phyloP scores from a whole-genome alignment of 2,113 vertebrate genomes.

The Forbesichthys agassizii region DNA sequence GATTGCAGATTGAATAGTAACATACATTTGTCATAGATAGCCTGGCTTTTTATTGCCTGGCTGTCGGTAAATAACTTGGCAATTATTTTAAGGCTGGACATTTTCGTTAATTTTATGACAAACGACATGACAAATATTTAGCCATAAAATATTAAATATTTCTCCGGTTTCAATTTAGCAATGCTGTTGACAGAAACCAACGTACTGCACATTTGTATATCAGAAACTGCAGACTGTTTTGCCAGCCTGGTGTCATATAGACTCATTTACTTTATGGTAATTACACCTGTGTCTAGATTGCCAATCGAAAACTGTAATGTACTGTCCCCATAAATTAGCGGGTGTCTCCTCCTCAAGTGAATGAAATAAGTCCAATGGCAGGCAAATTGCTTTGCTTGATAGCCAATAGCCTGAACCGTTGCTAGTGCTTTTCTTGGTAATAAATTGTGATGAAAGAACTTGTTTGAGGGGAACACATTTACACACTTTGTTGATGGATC shows the following conservation, averaged over 20 bases:
- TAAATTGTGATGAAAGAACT: slow-evolving; percentile 53
- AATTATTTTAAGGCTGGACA: slow-evolving; percentile 5
- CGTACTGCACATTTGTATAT: slow-evolving; percentile 30
- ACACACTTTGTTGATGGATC: slow-evolving; percentile 46
- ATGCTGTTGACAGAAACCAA: slow-evolving; percentile 33
- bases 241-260: slow-evolving; percentile 18
- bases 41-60: not conserved
- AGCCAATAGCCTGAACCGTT: slow-evolving; percentile 34
- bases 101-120: slow-evolving; percentile 28
- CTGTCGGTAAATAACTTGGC: not conserved
- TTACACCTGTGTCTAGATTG: slow-evolving; percentile 4
- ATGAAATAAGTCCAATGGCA: slow-evolving; percentile 46
- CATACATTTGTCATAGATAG: no score
- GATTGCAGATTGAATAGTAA: no score
- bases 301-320: slow-evolving; percentile 37
- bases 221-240: slow-evolving; percentile 16
- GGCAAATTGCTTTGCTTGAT: slow-evolving; percentile 10
- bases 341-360: slow-evolving; percentile 10
- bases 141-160: slow-evolving; percentile 40
- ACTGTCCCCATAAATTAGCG: slow-evolving; percentile 25
- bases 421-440: slow-evolving; percentile 43
- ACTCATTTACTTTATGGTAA: slow-evolving; percentile 7
- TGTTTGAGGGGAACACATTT: slow-evolving; percentile 44
- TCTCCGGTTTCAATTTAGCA: slow-evolving; percentile 20
- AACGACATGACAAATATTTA: slow-evolving; percentile 31